Evolutionary conservation across 2,888 invertebrate genomes (phyloP).

Genomic region (Odiellus spinosus): DNA sequence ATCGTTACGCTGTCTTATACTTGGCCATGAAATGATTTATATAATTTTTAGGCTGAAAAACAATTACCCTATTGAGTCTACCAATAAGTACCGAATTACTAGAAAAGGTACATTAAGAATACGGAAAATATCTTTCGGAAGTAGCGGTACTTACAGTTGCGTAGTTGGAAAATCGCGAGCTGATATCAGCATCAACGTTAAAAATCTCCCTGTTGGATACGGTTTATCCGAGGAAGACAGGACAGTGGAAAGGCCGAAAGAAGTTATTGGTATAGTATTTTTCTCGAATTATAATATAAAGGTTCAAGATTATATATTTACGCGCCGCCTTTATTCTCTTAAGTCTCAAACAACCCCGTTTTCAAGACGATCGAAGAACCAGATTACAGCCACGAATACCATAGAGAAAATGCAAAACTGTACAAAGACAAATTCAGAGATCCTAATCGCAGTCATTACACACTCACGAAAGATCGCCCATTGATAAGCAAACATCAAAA

Average conservation of each 20-base stretch:
- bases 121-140: conserved; percentile 57
- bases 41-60: not conserved
- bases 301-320: too few species aligned
- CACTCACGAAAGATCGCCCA: too few species aligned
- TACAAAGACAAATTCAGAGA: too few species aligned
- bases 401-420: not conserved
- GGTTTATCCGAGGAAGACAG: conserved; percentile 44
- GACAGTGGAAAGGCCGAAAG: not conserved
- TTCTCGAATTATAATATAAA: too few species aligned
- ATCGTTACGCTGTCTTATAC: too few species aligned
- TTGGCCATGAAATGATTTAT: too few species aligned
- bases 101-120: conserved; percentile 75
- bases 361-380: not conserved
- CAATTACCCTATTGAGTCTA: not conserved
- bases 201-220: conserved; percentile 48
- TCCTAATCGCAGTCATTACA: too few species aligned
- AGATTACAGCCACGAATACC: not conserved
- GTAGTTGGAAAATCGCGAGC: conserved; percentile 63
- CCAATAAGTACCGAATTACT: conserved; percentile 66
- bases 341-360: not conserved
- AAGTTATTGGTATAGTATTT: not conserved
- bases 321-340: too few species aligned
- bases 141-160: conserved; percentile 73
- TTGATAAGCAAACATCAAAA: too few species aligned
- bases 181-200: conserved; percentile 60